phyloP scores from a whole-genome alignment of 2,113 vertebrate genomes.

The Entosphenus tridentatus region DNA sequence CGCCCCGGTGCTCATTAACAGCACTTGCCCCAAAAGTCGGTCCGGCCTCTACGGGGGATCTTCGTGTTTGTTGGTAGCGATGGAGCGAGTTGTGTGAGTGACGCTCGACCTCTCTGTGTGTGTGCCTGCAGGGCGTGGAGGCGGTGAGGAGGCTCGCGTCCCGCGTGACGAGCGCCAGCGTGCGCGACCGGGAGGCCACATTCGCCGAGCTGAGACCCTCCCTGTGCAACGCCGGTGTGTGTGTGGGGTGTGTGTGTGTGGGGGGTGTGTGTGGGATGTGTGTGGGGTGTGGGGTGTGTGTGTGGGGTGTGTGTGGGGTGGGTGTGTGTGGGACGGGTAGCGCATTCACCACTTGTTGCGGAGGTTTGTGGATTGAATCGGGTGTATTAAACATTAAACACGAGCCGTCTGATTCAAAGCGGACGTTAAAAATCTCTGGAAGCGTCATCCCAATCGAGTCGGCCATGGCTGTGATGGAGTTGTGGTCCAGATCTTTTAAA shows the following conservation, averaged over 20 bases:
- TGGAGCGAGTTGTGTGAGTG: background rate
- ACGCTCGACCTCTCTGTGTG: background rate
- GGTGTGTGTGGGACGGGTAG: too few relatives aligned
- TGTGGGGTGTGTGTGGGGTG: too few relatives aligned
- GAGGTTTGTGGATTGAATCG: too few relatives aligned
- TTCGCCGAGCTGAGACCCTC: slow-evolving; percentile 41
- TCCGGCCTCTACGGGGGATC: background rate
- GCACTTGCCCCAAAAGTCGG: background rate
- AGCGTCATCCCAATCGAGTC: too few relatives aligned
- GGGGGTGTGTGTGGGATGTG: too few relatives aligned
- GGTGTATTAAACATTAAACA: too few relatives aligned
- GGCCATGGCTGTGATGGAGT: too few relatives aligned
- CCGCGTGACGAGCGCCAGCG: slow-evolving; percentile 72
- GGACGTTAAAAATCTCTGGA: too few relatives aligned
- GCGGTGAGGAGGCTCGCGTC: slow-evolving; percentile 73
- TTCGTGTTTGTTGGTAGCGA: background rate
- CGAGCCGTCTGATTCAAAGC: too few relatives aligned
- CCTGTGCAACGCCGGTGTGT: slow-evolving; percentile 22
- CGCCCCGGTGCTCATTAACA: slow-evolving; percentile 9
- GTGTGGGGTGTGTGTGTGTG: background rate
- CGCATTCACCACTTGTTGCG: too few relatives aligned
- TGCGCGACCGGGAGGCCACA: slow-evolving; percentile 67
- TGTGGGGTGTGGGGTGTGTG: too few relatives aligned
- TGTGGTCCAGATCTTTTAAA: too few relatives aligned
- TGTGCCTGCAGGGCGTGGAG: slow-evolving; percentile 44